Evolutionary conservation across 2,888 invertebrate species (phyloP), one percentile per base, ranked within the genome.

Genomic region (Phasia obesa): DNA sequence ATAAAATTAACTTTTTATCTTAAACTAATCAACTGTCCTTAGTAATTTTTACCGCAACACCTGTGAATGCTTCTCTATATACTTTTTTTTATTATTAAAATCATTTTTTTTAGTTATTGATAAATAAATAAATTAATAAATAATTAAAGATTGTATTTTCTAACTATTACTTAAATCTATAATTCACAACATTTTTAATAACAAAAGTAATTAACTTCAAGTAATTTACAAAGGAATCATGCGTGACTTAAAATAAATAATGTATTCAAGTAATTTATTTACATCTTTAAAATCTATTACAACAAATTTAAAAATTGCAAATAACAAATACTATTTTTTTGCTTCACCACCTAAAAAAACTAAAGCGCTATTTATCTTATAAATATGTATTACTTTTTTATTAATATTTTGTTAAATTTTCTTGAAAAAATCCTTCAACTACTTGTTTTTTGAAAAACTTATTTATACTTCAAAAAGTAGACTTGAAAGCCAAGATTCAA

Each of bases 301-400:
- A 83, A 83, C 78, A 75, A 27, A 31, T 73, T 51, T 71, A 78
- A 57, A 5, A 57, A 71, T n/a, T n/a, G 15, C 15, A 4, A 55
- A 53, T 35, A 75, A 47, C 38, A 73, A 73, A 23, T 70, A 51
- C 57, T 53, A 70, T 64, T 42, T 51, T 69, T 70, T 75, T 69
- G 64, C 57, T 23, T 75, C 78, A 82, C 82, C 82, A 82, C 82
- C 82, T 82, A 82, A 74, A 82, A 79, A 81, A 65, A 53, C 19
- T 27, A 42, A 76, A 67, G 11, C 38, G n/a, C n/a, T 49, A 17
- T 62, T 64, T 19, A 9, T 38, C 44, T 44, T 3, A 27, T 62
- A n/a, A 15, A 25, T 42, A n/a, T 42, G 4, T 42, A 11, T n/a
- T 5, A n/a, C n/a, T n/a, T n/a, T n/a, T n/a, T n/a, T n/a, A n/a